Conservation (phyloP, 53 echinoderm and acorn worm species). For the Antedon mediterranea region DNA sequence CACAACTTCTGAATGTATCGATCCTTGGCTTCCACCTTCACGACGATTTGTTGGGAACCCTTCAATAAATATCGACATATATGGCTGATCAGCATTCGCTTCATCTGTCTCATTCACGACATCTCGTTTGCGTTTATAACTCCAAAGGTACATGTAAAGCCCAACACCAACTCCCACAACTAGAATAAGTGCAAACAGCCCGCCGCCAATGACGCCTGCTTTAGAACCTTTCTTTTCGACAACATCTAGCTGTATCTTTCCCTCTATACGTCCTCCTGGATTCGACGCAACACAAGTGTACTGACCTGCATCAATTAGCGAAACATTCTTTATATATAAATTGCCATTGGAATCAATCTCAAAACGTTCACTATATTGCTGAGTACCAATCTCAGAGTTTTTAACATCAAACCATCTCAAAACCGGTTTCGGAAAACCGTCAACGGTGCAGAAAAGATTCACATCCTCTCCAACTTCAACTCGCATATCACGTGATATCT, state of each 20-base stretch:
- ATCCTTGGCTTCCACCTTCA: neutral
- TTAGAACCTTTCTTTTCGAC: neutral
- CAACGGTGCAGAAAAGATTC: neutral
- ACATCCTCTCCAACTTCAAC: neutral
- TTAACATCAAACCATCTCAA: neutral
- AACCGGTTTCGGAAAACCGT: neutral
- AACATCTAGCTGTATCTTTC: neutral
- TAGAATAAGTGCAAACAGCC: neutral
- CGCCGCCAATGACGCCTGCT: neutral
- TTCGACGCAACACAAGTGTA: neutral
- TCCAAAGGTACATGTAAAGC: neutral
- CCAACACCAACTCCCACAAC: neutral
- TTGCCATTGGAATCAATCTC: neutral
- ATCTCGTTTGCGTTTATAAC: neutral
- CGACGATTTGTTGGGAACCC: neutral
- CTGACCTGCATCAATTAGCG: neutral
- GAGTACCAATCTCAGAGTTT: neutral
- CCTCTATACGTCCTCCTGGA: neutral
- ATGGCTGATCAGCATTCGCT: neutral
- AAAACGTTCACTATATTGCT: neutral
- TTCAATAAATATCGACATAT: neutral
- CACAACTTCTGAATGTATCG: neutral
- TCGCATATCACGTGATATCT: neutral
- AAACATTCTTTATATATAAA: neutral
- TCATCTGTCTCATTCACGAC: neutral